Conservation (phyloP, 1,140 invertebrate species). For the Uloborus diversus region DNA sequence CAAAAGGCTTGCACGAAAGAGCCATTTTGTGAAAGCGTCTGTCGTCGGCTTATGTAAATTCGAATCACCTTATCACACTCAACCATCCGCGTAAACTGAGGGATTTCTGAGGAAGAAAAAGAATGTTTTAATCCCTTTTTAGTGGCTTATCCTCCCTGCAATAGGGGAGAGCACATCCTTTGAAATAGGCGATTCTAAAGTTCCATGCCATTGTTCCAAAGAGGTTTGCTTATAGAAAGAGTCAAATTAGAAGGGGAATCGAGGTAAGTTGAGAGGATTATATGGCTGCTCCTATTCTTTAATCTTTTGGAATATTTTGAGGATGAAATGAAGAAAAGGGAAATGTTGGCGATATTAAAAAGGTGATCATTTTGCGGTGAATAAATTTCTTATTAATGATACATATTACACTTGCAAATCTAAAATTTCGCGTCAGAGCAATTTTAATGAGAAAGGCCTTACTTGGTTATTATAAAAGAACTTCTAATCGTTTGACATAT, state of each 20-base stretch:
- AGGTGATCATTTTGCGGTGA: too few relatives aligned
- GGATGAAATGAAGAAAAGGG: too few relatives aligned
- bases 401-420: too few relatives aligned
- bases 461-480: too few relatives aligned
- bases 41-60: constrained; percentile 7
- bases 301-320: too few relatives aligned
- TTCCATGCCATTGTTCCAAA: neutral
- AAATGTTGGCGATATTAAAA: too few relatives aligned
- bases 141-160: neutral
- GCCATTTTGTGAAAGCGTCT: neutral
- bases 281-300: too few relatives aligned
- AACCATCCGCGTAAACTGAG: neutral
- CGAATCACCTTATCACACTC: neutral
- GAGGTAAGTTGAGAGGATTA: neutral
- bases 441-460: too few relatives aligned
- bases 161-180: neutral
- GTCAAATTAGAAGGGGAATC: neutral
- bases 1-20: neutral
- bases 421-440: too few relatives aligned
- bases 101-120: neutral
- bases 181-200: neutral
- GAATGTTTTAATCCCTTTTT: constrained; percentile 11
- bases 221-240: neutral
- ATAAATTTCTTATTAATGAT: too few relatives aligned
- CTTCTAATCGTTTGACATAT: too few relatives aligned